These are phyloP conservation scores for Salvelinus alpinus DNA, from an alignment of 2,113 vertebrate genomes.

Conservation along the genomic window DNA sequence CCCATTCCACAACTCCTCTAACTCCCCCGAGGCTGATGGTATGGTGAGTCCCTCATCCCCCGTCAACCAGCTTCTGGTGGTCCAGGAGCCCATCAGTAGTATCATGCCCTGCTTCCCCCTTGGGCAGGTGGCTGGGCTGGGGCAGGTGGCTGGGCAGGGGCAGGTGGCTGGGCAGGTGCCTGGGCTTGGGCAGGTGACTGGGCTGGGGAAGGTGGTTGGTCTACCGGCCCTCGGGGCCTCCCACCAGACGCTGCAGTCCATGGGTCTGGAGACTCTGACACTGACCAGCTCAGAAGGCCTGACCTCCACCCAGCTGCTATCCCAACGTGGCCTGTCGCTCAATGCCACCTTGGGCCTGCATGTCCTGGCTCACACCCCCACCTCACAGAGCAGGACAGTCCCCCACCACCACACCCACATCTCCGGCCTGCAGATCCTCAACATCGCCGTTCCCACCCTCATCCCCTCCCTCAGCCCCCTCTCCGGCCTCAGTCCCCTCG, in stretches of 20 bases:
- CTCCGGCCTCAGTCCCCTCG: constrained; percentile 12
- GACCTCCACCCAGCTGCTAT: constrained; percentile 71
- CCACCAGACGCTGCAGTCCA: constrained; percentile 75
- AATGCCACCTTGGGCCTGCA: constrained; percentile 87
- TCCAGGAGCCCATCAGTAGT: constrained; percentile 78
- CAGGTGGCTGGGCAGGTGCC: too few relatives aligned
- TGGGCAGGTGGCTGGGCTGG: constrained; percentile 80
- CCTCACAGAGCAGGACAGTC: constrained; percentile 72
- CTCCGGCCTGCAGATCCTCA: constrained; percentile 89
- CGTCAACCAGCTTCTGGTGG: constrained; percentile 60
- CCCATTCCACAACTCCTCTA: constrained; percentile 43
- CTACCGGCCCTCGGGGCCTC: constrained; percentile 55
- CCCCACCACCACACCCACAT: constrained; percentile 70
- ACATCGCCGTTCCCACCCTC: constrained; percentile 87
- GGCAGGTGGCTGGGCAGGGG: too few relatives aligned
- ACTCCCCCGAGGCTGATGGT: constrained; percentile 26
- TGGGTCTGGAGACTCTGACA: constrained; percentile 85
- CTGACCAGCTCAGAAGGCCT: constrained; percentile 77
- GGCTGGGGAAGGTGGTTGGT: too few relatives aligned
- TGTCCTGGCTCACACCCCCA: constrained; percentile 79
- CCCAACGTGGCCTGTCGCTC: constrained; percentile 83
- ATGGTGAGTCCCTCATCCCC: not conserved
- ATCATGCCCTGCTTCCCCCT: constrained; percentile 88
- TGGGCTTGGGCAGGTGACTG: too few relatives aligned
- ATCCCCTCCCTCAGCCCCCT: constrained; percentile 83